These are phyloP conservation scores for Zygothrica quintamaculata DNA, from an alignment of 2,888 invertebrate species.

Conservation along the genomic window DNA sequence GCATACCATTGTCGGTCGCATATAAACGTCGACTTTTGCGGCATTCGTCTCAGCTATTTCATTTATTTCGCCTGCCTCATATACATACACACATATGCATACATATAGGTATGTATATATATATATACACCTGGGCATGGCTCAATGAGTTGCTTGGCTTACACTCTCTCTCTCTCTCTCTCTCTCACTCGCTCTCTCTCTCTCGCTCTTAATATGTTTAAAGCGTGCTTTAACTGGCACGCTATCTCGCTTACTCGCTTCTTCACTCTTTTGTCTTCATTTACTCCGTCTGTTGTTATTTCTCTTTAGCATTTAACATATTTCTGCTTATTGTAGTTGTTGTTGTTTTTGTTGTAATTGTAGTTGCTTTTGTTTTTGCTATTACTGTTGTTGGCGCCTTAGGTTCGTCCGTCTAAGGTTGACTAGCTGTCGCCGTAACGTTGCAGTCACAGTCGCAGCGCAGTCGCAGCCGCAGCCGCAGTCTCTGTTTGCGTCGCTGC, in stretches of 20 bases:
- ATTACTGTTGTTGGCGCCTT: slow-evolving; percentile 31
- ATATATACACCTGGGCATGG: slow-evolving; percentile 42
- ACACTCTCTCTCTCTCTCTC: slow-evolving; percentile 11
- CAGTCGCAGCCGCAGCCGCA: slow-evolving; percentile 7
- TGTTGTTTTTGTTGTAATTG: slow-evolving; percentile 3
- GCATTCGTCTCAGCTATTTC: slow-evolving; percentile 66
- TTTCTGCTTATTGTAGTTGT: slow-evolving; percentile 29
- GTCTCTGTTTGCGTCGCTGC: slow-evolving; percentile 14
- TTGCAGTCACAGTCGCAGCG: slow-evolving; percentile 10
- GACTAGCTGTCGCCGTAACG: slow-evolving; percentile 37
- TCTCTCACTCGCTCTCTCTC: slow-evolving; percentile 2
- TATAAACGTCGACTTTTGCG: slow-evolving; percentile 61
- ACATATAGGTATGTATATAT: too few relatives aligned
- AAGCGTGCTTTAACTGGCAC: too few relatives aligned
- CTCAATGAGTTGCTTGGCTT: slow-evolving; percentile 41
- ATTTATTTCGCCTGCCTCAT: slow-evolving; percentile 61
- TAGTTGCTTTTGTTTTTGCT: slow-evolving; percentile 1
- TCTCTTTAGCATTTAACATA: slow-evolving; percentile 23
- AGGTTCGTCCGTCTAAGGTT: slow-evolving; percentile 45
- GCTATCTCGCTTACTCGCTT: slow-evolving; percentile 7
- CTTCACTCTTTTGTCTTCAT: too few relatives aligned
- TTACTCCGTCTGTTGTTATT: not conserved
- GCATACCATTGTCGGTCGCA: slow-evolving; percentile 64
- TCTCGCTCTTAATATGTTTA: too few relatives aligned
- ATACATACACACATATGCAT: slow-evolving; percentile 7